Percentiles rank a stretch among this genome's conserved stretches.
These are phyloP conservation scores for Pogonocichla stellata DNA, from an alignment of 2,113 vertebrate species.

Conservation along the genomic window DNA sequence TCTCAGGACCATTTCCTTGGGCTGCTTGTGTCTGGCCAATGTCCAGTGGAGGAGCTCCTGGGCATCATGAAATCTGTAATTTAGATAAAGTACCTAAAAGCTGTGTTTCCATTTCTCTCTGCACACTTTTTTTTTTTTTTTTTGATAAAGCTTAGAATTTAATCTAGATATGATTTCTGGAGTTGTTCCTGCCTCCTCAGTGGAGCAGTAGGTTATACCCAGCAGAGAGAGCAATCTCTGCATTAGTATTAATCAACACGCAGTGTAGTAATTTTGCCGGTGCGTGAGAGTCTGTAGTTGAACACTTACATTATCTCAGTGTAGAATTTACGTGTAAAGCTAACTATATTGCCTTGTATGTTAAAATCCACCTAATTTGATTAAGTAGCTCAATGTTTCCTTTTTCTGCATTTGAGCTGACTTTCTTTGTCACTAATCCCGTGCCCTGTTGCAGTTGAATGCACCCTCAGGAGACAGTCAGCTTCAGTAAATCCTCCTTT, in stretches of 20 bases:
- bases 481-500: background rate
- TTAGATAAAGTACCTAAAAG: background rate
- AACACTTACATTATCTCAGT: background rate
- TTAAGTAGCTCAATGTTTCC: background rate
- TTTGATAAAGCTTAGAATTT: background rate
- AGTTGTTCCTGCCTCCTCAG: background rate
- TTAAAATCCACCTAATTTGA: background rate
- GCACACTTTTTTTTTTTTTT: background rate
- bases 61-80: background rate
- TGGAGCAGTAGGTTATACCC: background rate
- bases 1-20: accelerated
- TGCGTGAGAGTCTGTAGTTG: background rate
- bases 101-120: background rate
- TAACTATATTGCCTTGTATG: background rate
- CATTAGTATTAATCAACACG: background rate
- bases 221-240: background rate
- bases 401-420: background rate
- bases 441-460: background rate
- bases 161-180: background rate
- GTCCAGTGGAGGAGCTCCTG: background rate
- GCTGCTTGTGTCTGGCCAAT: background rate
- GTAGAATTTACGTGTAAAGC: background rate
- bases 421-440: background rate
- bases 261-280: background rate
- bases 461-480: background rate